These are phyloP conservation scores for Trachemys scripta DNA, from an alignment of 2,113 vertebrate genomes.

Conservation along the genomic window DNA sequence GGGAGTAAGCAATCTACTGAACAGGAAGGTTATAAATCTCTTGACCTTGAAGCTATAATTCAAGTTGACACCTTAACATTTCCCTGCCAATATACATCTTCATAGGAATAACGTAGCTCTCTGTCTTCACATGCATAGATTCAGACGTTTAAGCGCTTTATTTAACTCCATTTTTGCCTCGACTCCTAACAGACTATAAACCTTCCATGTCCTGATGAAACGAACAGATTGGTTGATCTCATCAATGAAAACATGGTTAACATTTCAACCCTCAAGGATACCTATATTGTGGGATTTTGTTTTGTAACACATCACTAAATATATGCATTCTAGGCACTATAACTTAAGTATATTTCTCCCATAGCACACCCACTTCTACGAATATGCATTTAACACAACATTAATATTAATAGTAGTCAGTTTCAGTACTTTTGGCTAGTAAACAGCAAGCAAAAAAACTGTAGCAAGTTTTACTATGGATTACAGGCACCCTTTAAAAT, in stretches of 20 bases:
- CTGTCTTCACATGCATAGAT: not conserved
- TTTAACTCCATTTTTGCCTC: fast-evolving
- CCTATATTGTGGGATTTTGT: not conserved
- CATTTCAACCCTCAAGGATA: not conserved
- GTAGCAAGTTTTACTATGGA: not conserved
- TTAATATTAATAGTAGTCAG: not conserved
- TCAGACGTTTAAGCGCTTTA: not conserved
- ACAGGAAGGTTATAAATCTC: not conserved
- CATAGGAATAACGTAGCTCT: not conserved
- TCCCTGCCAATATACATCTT: not conserved
- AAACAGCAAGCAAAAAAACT: not conserved
- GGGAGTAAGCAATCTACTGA: not conserved
- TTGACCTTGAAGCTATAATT: not conserved
- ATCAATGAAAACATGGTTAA: not conserved
- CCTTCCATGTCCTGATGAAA: not conserved
- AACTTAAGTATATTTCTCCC: not conserved
- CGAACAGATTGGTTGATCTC: fast-evolving
- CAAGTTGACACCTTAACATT: not conserved
- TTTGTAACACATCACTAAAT: not conserved
- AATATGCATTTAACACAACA: not conserved
- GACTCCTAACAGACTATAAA: not conserved
- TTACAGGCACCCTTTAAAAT: not conserved
- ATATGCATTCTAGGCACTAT: no score
- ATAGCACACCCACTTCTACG: not conserved
- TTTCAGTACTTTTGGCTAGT: not conserved